Conservation (phyloP, 1,140 invertebrate genomes). For the Drosophila orosa region DNA sequence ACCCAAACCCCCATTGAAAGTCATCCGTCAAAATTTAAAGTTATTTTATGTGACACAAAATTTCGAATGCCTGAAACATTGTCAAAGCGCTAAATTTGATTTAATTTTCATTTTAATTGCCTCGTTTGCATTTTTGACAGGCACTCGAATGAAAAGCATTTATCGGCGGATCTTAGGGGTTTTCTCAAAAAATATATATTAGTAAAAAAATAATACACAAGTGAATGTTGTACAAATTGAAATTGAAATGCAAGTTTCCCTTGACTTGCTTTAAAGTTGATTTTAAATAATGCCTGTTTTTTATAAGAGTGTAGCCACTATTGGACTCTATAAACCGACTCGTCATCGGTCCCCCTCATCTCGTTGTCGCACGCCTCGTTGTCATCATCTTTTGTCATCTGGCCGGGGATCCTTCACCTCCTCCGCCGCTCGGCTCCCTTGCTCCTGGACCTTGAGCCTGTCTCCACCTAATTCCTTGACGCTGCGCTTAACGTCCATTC, state of each 20-base stretch:
- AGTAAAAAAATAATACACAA: not conserved
- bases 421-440: constrained; percentile 19
- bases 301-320: constrained; percentile 21
- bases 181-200: not conserved
- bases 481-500: constrained; percentile 68
- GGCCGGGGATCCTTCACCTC: not conserved
- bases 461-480: constrained; percentile 70
- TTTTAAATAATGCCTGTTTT: not conserved
- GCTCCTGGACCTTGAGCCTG: constrained; percentile 33
- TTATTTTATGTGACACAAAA: constrained; percentile 37
- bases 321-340: constrained; percentile 17
- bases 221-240: not conserved
- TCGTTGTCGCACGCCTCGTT: constrained; percentile 14
- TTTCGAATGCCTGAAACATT: constrained; percentile 25
- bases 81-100: constrained; percentile 48
- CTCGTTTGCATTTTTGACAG: constrained; percentile 50
- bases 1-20: not conserved
- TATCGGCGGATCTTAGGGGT: not conserved
- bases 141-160: not conserved
- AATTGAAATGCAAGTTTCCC: not conserved
- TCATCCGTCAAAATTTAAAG: constrained; percentile 40
- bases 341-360: constrained; percentile 7
- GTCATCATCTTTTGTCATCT: constrained; percentile 45
- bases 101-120: constrained; percentile 57
- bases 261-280: not conserved